Conservation (phyloP, 2,113 vertebrate species). For the Trichechus manatus region DNA sequence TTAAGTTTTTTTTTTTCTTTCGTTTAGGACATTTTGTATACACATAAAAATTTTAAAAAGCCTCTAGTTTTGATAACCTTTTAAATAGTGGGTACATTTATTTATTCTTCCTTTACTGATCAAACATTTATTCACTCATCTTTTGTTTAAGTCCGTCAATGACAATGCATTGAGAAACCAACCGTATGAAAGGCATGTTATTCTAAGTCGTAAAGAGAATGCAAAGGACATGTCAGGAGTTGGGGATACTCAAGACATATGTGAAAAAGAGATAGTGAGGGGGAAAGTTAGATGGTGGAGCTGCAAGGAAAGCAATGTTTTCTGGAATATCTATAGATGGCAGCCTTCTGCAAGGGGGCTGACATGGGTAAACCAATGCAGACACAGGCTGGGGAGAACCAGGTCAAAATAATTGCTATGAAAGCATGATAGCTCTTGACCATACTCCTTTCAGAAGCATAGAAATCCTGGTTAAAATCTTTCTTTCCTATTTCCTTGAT, state of each 20-base stretch:
- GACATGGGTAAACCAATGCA: rapidly evolving
- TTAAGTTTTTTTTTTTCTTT: background rate
- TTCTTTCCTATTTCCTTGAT: background rate
- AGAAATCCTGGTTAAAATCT: background rate
- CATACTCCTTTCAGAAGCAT: background rate
- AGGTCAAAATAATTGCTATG: background rate
- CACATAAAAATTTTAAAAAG: background rate
- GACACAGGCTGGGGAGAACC: background rate
- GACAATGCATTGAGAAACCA: conserved; percentile 17
- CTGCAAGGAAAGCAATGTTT: background rate
- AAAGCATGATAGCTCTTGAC: background rate
- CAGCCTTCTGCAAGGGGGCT: background rate
- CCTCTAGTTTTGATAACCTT: background rate
- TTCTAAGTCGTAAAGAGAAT: background rate
- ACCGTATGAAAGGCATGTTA: background rate
- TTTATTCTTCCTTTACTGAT: background rate
- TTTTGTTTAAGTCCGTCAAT: background rate
- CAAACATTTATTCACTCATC: background rate
- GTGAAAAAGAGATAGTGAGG: background rate
- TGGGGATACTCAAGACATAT: background rate
- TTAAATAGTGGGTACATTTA: background rate
- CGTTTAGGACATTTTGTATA: background rate
- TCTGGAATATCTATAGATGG: background rate
- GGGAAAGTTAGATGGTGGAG: background rate
- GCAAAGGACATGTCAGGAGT: background rate